Evolutionary conservation across 2,797 vertebrate genomes (phyloP).

Genomic region (Tenualosa thibaudeaui): DNA sequence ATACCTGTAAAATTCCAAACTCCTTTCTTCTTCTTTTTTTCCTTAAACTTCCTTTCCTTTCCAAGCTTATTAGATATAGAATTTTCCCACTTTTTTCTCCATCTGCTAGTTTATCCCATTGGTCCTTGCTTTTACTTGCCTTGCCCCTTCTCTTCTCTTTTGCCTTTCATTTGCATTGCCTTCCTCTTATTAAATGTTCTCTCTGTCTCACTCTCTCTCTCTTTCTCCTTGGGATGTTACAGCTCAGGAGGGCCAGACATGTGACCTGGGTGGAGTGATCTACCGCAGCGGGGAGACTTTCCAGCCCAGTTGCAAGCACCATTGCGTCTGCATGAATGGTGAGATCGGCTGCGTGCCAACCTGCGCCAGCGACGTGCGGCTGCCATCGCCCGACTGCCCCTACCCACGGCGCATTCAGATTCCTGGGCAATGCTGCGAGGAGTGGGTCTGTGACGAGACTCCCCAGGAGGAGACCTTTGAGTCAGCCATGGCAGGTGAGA

Average conservation of each 20-base stretch:
- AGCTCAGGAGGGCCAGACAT: conserved; percentile 73
- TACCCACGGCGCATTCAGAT: conserved; percentile 62
- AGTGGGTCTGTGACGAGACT: conserved; percentile 73
- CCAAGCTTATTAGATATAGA: neutral
- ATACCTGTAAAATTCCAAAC: neutral
- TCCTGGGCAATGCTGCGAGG: conserved; percentile 73
- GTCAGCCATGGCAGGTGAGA: conserved; percentile 65
- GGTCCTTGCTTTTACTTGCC: neutral
- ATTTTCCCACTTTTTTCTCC: neutral
- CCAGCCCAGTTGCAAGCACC: conserved; percentile 77
- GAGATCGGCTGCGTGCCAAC: conserved; percentile 75
- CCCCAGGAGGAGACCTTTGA: conserved; percentile 52
- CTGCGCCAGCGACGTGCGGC: conserved; percentile 62
- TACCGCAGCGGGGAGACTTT: conserved; percentile 78
- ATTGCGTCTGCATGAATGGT: conserved; percentile 77
- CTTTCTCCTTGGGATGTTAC: neutral
- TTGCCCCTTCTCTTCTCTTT: neutral
- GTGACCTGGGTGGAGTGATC: conserved; percentile 73
- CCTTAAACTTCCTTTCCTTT: neutral
- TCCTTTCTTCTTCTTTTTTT: neutral
- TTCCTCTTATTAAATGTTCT: neutral
- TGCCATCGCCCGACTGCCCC: conserved; percentile 70
- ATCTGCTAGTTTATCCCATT: neutral
- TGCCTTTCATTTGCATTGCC: neutral
- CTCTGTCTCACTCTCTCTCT: neutral